phyloP scores from a whole-genome alignment of 2,888 invertebrate genomes.

The Dolomedes plantarius region DNA sequence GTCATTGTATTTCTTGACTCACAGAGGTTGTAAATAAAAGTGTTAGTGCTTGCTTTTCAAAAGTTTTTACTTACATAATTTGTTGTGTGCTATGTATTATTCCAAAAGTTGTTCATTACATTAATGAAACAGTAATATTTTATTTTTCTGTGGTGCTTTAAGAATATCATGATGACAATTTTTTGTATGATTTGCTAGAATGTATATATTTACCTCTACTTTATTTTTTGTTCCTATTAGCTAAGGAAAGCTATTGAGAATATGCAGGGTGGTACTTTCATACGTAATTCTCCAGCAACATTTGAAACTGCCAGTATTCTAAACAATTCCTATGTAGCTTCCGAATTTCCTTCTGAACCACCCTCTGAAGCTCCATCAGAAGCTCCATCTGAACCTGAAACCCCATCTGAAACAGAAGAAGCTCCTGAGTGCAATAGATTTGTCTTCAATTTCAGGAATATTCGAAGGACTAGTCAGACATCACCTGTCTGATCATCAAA shows the following conservation, averaged over 20 bases:
- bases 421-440: conserved; percentile 52
- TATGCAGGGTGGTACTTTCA: conserved; percentile 67
- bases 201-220: too few species aligned
- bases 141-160: too few species aligned
- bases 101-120: too few species aligned
- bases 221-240: conserved; percentile 28
- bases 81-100: too few species aligned
- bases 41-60: too few species aligned
- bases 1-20: too few species aligned
- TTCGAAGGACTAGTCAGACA: conserved; percentile 59
- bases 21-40: too few species aligned
- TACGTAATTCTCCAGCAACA: conserved; percentile 39
- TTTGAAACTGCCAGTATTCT: conserved; percentile 60
- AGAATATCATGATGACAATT: too few species aligned
- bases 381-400: conserved; percentile 64
- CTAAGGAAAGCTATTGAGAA: conserved; percentile 68
- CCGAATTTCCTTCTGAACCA: conserved; percentile 62
- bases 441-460: conserved; percentile 61
- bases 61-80: too few species aligned
- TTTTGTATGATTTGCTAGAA: too few species aligned
- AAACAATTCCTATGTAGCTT: conserved; percentile 45
- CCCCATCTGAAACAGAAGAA: conserved; percentile 65
- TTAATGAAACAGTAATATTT: too few species aligned
- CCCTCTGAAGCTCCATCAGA: conserved; percentile 68
- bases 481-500: conserved; percentile 60